Evolutionary conservation across 2,797 vertebrate genomes (phyloP).

Genomic region (Saxicola maurus): DNA sequence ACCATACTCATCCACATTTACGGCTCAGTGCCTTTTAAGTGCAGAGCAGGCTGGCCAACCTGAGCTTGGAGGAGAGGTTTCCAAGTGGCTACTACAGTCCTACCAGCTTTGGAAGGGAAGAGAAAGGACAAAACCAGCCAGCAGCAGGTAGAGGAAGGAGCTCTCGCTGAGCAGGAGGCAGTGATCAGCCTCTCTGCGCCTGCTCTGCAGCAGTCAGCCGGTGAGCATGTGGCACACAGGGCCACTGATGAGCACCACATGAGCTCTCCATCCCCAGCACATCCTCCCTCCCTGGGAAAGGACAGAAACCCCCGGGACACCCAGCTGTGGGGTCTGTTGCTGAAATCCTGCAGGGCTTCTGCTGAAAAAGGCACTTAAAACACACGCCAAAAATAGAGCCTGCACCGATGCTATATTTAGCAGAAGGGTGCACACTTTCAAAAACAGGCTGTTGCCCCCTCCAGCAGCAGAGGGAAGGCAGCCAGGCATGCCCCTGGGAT

Average conservation of each 20-base stretch:
- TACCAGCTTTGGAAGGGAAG: background rate
- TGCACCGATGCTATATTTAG: background rate
- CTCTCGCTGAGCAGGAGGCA: background rate
- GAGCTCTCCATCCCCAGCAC: background rate
- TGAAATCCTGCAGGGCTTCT: background rate
- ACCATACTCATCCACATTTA: background rate
- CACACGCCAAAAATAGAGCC: background rate
- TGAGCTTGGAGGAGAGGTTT: background rate
- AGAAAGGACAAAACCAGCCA: background rate
- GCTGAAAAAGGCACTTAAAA: background rate
- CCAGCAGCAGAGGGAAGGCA: background rate
- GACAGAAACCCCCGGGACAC: background rate
- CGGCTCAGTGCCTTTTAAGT: fast-evolving
- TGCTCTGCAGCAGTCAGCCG: background rate
- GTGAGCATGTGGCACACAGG: background rate
- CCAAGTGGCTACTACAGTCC: fast-evolving
- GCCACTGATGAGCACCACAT: background rate
- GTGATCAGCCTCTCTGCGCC: background rate
- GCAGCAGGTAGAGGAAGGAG: background rate
- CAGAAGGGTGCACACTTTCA: background rate
- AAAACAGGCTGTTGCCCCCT: background rate
- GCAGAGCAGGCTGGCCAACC: fast-evolving
- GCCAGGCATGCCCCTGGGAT: background rate
- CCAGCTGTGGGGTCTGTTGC: background rate
- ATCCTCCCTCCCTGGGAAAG: background rate